A percentile compares a stretch with the other conserved stretches of the same genome.
phyloP scores from a whole-genome alignment of 2,888 invertebrate genomes.

The Meta bourneti region DNA sequence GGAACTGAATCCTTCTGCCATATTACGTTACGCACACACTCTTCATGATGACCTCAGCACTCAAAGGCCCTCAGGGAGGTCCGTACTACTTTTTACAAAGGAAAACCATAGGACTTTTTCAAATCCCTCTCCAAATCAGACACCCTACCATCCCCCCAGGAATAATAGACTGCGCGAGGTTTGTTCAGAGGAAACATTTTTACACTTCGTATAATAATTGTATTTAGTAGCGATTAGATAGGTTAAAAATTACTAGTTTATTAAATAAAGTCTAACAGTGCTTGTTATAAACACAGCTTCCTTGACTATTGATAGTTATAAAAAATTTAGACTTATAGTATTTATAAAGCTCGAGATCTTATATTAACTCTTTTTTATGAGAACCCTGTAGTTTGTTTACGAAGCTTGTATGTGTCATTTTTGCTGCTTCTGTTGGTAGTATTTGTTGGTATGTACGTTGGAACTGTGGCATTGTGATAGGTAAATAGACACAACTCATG shows the following conservation, averaged over 20 bases:
- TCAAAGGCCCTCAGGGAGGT: not conserved
- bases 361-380: slow-evolving; percentile 30
- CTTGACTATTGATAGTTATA: slow-evolving; percentile 58
- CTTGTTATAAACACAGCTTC: slow-evolving; percentile 53
- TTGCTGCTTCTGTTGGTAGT: not conserved
- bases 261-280: slow-evolving; percentile 55
- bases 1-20: not conserved
- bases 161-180: slow-evolving; percentile 15
- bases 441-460: not conserved
- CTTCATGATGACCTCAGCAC: no score
- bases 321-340: slow-evolving; percentile 70
- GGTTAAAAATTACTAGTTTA: slow-evolving; percentile 61
- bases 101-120: not conserved
- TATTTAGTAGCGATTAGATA: slow-evolving; percentile 67
- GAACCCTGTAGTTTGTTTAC: slow-evolving; percentile 15
- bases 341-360: slow-evolving; percentile 42
- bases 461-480: slow-evolving; percentile 1
- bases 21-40: not conserved
- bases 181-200: slow-evolving; percentile 31
- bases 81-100: not conserved
- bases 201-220: slow-evolving; percentile 64
- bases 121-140: not conserved
- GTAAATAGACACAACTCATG: no score
- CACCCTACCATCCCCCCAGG: not conserved
- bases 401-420: not conserved